Evolutionary conservation across 2,113 vertebrate genomes (phyloP), one percentile per base, ranked within the genome.

Genomic region (Columba janthina): DNA sequence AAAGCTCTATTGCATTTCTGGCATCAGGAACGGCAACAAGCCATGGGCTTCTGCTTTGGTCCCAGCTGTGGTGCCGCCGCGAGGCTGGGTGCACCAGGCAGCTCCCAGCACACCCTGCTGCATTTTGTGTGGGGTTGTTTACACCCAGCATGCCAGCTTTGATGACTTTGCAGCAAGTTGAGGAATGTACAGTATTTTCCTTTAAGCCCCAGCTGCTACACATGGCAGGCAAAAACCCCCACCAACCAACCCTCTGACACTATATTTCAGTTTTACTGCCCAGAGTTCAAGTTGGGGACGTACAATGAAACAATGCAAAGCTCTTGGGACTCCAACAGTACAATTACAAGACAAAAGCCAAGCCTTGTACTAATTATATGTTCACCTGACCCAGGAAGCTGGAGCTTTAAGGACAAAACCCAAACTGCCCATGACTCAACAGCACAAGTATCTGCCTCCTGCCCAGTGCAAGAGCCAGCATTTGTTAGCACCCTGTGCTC

Each of bases 151-250:
- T 0, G 1, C 25, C 46, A 62, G 56, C 22, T 78, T 77, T 31
- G 40, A 38, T 11, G 21, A 77, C 54, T 90, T 14, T 69, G 22
- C 34, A 92, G 58, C 29, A 85, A 61, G 46, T 0, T 34, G 24
- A 81, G 22, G 51, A 69, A 28, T 2, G 5, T 10, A 20, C 4
- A 10, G 6, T 4, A 24, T 36, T 81, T 70, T 56, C 15, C 25
- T 60, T 86, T 46, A 80, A 83, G 40, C 7, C 14, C 10, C 20
- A 36, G 25, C 13, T 58, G 11, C 51, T 38, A 8, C 5, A 10
- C 1, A 0, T 2, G 7, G 9, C 2, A 4, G 28, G 9, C 3
- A 40, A 15, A 1, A 25, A 5, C 0, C 0, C 2, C 2, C 36
- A 26, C 3, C 15, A 44, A 28, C 12, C 44, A 46, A 46, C 44